Percentiles rank a stretch among this genome's conserved stretches.
Conservation (phyloP, 1,140 invertebrate species). For the Dendroctonus ponderosae region DNA sequence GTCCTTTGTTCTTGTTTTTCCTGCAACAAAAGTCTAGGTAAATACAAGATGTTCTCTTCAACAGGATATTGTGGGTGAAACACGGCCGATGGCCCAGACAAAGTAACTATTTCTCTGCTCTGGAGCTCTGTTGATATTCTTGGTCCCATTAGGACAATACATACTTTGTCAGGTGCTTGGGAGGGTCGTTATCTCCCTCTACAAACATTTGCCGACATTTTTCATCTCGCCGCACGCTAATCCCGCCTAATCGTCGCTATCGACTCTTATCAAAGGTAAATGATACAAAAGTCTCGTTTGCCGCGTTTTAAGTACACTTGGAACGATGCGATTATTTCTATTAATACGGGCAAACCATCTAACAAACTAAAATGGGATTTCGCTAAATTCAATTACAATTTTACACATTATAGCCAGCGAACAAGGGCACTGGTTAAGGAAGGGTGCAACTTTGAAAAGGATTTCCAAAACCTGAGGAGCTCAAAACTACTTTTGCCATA, state of each 20-base stretch:
- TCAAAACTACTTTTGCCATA: too few relatives aligned
- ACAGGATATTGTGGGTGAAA: too few relatives aligned
- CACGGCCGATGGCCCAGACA: too few relatives aligned
- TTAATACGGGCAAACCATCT: slow-evolving; percentile 1
- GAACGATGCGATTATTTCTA: slow-evolving; percentile 4
- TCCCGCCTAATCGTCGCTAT: slow-evolving; percentile 38
- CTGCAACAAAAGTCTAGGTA: slow-evolving; percentile 57
- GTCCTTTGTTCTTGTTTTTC: slow-evolving; percentile 97
- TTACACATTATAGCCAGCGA: too few relatives aligned
- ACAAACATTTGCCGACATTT: slow-evolving; percentile 38
- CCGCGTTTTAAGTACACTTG: slow-evolving; percentile 13
- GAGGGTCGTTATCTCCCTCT: slow-evolving; percentile 32
- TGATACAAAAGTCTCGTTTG: slow-evolving; percentile 27
- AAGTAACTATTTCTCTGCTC: too few relatives aligned
- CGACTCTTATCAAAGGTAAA: slow-evolving; percentile 37
- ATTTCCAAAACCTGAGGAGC: too few relatives aligned
- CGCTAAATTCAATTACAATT: too few relatives aligned
- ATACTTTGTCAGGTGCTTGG: slow-evolving; percentile 38
- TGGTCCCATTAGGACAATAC: slow-evolving; percentile 35
- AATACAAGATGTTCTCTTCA: too few relatives aligned
- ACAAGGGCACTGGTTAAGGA: too few relatives aligned
- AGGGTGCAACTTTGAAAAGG: too few relatives aligned
- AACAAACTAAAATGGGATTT: not conserved
- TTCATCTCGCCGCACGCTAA: slow-evolving; percentile 37
- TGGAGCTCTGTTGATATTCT: slow-evolving; percentile 13